Base-by-base conservation (phyloP, 2,888 invertebrate genomes). In the Bombyx huttoni region DNA sequence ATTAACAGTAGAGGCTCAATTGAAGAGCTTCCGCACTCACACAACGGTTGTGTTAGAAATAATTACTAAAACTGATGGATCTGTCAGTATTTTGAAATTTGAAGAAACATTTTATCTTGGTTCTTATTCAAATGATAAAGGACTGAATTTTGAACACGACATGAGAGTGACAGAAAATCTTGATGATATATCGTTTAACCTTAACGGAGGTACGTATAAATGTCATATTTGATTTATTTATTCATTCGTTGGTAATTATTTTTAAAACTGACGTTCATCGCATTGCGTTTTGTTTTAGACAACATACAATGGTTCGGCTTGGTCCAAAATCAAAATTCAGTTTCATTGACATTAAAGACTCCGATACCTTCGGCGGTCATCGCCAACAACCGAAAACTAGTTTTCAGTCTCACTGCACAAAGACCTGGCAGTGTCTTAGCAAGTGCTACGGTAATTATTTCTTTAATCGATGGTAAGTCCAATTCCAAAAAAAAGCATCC, bases 191-290 rank as follows among this genome's bases (percentile, higher is more conserved):
- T 40, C 49, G 14, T 72, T 70, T 49, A 47, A n/a, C 7, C 57
- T 75, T 0, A 60, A 61, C 51, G 73, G 70, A 61, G 70, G 74
- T 72, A 8, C 49, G 55, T 52, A 7, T 6, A 49, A n/a, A 33
- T 33, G n/a, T 52, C 10, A 51, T 34, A 47, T n/a, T 14, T 10
- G 1, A 40, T 40, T 3, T 40, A 40, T 2, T 40, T 2, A 40
- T 40, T 40, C 6, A 2, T 8, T 10, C 1, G 12, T 10, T 5
- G 6, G 2, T 40, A 40, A 40, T 9, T 35, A 35, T 35, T 35
- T 35, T 48, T 8, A 35, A 35, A 33, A 33, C 8, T 8, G 45
- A 7, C 13, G n/a, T 10, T n/a, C n/a, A n/a, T n/a, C n/a, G 3
- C 24, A 24, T 24, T 3, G 24, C 24, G 35, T 14, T n/a, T 49